Evolutionary conservation across 2,888 invertebrate species (phyloP), one percentile per base, ranked within the genome.

Genomic region (Rhagonycha lutea): DNA sequence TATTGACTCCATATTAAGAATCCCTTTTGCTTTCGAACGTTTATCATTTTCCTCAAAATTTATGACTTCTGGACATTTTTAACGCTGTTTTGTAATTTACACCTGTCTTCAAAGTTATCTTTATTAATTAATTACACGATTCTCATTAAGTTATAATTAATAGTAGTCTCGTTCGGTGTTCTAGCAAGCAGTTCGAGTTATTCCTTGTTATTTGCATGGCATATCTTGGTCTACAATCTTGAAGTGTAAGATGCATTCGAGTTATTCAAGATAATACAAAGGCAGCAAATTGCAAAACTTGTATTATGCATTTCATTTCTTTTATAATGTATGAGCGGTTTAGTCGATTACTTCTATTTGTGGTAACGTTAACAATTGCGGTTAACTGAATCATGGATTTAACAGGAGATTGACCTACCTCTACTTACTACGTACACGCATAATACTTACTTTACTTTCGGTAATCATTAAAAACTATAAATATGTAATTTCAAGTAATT

Each of bases 61-160:
- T 69, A 70, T 32, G 70, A 74, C 65, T 61, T 29, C 47, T 11
- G 18, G 14, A 24, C 61, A 70, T 70, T 70, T 68, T 67, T 68
- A 67, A 28, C 28, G 70, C 61, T 65, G 28, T 65, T 29, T 18
- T 68, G 61, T 72, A 69, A 73, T 76, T 70, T 67, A 70, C 72
- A 72, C 69, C 76, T 76, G 72, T 79, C 79, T 70, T 76, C 78
- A 73, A 65, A 65, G 68, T 73, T 73, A 76, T 78, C 78, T 70
- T 72, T 72, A 75, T 74, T 79, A 79, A 79, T 79, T 79, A 79
- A 79, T 78, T 75, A 70, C 69, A 72, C 68, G 74, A 74, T 74
- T 70, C 78, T 77, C 76, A 76, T 80, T 79, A 78, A 72, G 67
- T 78, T 79, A 77, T 79, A 78, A 80, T 78, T 80, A 80, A 80